Evolutionary conservation across 1,140 invertebrate species (phyloP), one percentile per base, ranked within the genome.

Genomic region (Lepidostoma basale): DNA sequence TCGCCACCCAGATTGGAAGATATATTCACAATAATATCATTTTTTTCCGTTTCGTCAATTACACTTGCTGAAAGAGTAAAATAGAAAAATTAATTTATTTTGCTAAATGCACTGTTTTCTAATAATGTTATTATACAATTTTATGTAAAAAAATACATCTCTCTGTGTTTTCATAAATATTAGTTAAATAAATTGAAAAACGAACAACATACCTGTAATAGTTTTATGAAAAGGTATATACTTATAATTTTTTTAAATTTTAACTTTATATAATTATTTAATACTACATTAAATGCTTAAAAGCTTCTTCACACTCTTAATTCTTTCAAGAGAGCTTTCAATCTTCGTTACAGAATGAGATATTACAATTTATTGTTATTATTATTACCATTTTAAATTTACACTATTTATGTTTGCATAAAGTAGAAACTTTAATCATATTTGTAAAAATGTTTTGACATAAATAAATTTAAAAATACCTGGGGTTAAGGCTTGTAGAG

Each of bases 21-120:
- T 10, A 83, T 71, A n/a, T 77, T 74, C 3, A 83, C 79, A 14
- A 81, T 75, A 1, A 77, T 77, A 22, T 82, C 81, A 39, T 71
- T 82, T 54, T 28, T 26, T 54, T 54, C 49, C 5, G 14, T 23
- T 28, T 54, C 49, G 10, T 28, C 49, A n/a, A 16, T n/a, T 28
- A 30, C n/a, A 30, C n/a, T 18, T 4, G 14, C 28, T 26, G 23
- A 10, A 54, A 26, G 6, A 6, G 30, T 6, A 33, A 33, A 5
- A 33, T 6, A 33, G 12, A 33, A 33, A 33, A 12, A 6, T 33
- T 33, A 6, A 33, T 33, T 33, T 12, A 33, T 6, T 6, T 33
- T 6, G 5, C 12, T 33, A 5, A 33, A 33, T 6, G n/a, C n/a
- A 33, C 30, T 33, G 12, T 6, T 33, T 33, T 33, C 12, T 6